Percentiles rank a stretch among this genome's conserved stretches.
Evolutionary conservation across 2,797 vertebrate genomes (phyloP).

Genomic region (Tauraco hartlaubi): DNA sequence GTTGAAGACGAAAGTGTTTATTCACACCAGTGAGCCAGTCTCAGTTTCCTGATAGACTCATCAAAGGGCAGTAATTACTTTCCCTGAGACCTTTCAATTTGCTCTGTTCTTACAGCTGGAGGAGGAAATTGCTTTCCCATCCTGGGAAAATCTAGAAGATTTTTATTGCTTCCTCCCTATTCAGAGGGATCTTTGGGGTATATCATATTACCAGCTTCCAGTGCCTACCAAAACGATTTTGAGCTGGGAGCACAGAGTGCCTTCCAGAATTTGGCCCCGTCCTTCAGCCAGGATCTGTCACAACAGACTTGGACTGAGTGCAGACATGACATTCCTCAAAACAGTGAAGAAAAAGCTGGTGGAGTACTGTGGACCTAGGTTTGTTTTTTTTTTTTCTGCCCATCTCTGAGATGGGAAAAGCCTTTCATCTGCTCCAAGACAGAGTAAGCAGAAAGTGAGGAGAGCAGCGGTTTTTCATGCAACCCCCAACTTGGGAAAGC

Average conservation of each 20-base stretch:
- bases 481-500: slow-evolving; percentile 46
- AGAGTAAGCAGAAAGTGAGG: background rate
- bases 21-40: background rate
- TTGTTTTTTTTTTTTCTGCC: fast-evolving
- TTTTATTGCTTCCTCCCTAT: slow-evolving; percentile 63
- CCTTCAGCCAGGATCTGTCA: background rate
- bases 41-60: slow-evolving; percentile 49
- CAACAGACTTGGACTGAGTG: background rate
- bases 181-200: background rate
- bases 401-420: background rate
- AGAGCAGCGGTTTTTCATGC: slow-evolving; percentile 27
- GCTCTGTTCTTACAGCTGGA: slow-evolving; percentile 23
- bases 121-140: slow-evolving; percentile 71
- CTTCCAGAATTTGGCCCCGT: background rate
- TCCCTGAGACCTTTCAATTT: slow-evolving; percentile 57
- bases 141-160: slow-evolving; percentile 54
- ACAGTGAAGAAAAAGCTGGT: background rate
- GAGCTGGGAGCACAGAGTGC: background rate
- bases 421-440: background rate
- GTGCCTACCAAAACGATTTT: background rate
- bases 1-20: slow-evolving; percentile 38
- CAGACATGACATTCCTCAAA: background rate
- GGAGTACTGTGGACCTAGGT: background rate
- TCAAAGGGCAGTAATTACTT: slow-evolving; percentile 68
- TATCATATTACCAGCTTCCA: slow-evolving; percentile 31